Conservation (phyloP, 2,888 invertebrate genomes). For the Timema cristinae region DNA sequence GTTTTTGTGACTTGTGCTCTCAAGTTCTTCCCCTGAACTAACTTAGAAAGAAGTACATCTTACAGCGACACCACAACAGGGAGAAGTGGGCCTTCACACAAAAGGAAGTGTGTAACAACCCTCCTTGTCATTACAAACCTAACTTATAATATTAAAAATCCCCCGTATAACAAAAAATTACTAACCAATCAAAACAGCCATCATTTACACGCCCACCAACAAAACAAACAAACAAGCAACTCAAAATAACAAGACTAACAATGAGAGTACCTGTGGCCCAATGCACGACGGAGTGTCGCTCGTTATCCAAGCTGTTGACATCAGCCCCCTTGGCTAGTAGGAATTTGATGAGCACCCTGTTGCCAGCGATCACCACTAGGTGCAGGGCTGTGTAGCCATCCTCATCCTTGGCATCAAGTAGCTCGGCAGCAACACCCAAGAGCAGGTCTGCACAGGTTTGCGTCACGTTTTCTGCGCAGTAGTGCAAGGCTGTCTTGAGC, state of each 20-base stretch:
- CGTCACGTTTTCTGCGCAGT: slow-evolving; percentile 70
- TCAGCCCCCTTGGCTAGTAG: slow-evolving; percentile 85
- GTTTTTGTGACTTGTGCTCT: no score
- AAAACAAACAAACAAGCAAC: not conserved
- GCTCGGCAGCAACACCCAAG: slow-evolving; percentile 79
- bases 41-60: no score
- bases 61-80: no score
- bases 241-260: no score
- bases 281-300: slow-evolving; percentile 93
- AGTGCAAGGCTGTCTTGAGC: slow-evolving; percentile 85
- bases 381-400: slow-evolving; percentile 95
- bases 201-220: no score
- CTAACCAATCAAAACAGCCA: no score
- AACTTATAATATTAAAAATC: no score
- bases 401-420: slow-evolving; percentile 80
- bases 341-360: slow-evolving; percentile 78
- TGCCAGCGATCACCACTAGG: slow-evolving; percentile 91
- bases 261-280: slow-evolving; percentile 88
- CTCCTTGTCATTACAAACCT: no score
- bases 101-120: no score
- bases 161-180: no score
- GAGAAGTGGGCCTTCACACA: no score
- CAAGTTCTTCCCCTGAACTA: no score
- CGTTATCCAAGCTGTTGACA: slow-evolving; percentile 85
- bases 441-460: slow-evolving; percentile 65